Evolutionary conservation across 1,140 invertebrate species (phyloP).

Genomic region (Platyura marginata): DNA sequence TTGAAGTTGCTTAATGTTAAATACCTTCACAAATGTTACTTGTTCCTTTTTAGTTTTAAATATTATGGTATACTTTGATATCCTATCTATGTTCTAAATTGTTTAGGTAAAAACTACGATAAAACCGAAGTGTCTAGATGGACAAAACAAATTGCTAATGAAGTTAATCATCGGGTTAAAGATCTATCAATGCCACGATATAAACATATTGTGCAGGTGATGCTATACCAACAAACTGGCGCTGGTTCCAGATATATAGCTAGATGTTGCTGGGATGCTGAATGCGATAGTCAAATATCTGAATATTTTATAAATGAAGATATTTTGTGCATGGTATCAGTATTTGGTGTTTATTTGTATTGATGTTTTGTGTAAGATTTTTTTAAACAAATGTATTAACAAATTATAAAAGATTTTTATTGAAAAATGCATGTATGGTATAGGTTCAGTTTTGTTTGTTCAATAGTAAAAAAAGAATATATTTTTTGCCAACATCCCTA

Average conservation of each 20-base stretch:
- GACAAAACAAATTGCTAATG: conserved; percentile 7
- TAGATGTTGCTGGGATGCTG: conserved; percentile 9
- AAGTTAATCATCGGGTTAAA: conserved; percentile 3
- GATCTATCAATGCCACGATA: conserved; percentile 7
- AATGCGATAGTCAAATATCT: conserved; percentile 7
- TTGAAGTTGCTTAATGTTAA: no score
- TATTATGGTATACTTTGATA: no score
- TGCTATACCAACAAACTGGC: conserved; percentile 6
- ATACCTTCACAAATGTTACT: no score
- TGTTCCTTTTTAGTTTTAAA: no score
- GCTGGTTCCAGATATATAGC: conserved; percentile 5
- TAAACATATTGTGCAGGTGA: conserved; percentile 9
- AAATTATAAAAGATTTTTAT: no score
- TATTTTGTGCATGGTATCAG: conserved; percentile 8
- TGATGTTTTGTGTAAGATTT: no score
- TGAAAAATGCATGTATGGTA: no score
- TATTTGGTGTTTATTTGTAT: conserved; percentile 9
- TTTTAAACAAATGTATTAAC: no score
- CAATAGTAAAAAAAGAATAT: no score
- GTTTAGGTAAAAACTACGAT: conserved; percentile 8
- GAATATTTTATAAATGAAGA: conserved; percentile 7
- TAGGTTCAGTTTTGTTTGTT: no score
- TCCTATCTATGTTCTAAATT: no score
- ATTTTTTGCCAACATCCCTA: no score
- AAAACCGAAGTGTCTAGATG: conserved; percentile 4